Base-by-base conservation (phyloP, 2,113 vertebrate genomes). In the Fulica atra region DNA sequence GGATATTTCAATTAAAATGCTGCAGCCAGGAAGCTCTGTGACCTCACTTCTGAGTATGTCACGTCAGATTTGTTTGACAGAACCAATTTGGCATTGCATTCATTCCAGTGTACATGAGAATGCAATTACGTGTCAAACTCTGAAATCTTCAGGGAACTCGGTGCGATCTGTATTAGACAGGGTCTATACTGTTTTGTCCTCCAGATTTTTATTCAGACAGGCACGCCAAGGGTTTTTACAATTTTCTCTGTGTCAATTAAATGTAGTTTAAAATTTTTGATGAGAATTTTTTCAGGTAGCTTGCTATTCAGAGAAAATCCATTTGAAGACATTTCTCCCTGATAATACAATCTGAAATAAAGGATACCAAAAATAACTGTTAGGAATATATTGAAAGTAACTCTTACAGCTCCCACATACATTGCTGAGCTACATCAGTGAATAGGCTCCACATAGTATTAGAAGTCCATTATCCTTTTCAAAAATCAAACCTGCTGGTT, bases 41-140 rank as follows among this genome's bases (percentile, higher is more conserved):
- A 79, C 83, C 77, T 85, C 73, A 53, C 61, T 89, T 92, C 53
- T 76, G 56, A 74, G 29, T 29, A 38, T 26, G 36, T 89, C 69
- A 64, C 2, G 0, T 93, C 80, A 61, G 53, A 61, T 81, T 81
- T 91, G 48, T 93, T 84, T 91, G 77, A 96, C 86, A 81, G 72
- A 92, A 74, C 16, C 60, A 83, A 10, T 90, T 54, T 86, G 81
- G 77, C 81, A 35, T 25, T 60, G 10, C 57, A 44, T 81, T 92
- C 57, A 36, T 92, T 85, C 53, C 94, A 61, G 91, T 86, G 70
- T 59, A 63, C 71, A 36, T 86, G 35, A 51, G 81, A 92, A 96
- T 96, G 50, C 71, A 97, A 95, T 97, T 95, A 89, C 26, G 7
- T 96, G 89, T 94, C 93, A 82, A 86, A 88, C 81, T 82, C 81